A percentile compares a stretch with the other conserved stretches of the same genome.
Conservation (phyloP, 2,113 vertebrate genomes). For the Pycnonotus jocosus region DNA sequence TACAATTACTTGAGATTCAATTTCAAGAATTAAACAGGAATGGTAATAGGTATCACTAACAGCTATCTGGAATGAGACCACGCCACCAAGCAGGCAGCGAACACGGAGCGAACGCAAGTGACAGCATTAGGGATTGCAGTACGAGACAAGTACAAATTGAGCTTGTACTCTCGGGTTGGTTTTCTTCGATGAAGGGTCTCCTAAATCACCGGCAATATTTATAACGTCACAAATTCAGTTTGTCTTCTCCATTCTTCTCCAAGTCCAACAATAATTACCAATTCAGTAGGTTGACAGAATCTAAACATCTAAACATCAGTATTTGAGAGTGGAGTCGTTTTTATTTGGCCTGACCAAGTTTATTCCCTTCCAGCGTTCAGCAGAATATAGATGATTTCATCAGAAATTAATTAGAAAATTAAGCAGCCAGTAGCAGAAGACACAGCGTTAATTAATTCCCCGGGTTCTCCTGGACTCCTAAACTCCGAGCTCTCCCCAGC, state of each 20-base stretch:
- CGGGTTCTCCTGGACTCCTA: background rate
- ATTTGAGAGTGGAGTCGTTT: accelerated
- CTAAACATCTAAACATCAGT: background rate
- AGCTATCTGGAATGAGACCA: background rate
- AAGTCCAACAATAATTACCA: background rate
- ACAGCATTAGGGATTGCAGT: background rate
- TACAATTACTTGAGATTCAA: background rate
- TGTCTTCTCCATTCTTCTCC: background rate
- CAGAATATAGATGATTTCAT: accelerated
- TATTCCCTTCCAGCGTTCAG: background rate
- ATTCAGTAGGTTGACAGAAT: background rate
- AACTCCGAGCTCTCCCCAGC: background rate
- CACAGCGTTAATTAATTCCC: accelerated
- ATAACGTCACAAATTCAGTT: background rate
- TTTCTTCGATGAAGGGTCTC: background rate
- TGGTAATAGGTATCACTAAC: background rate
- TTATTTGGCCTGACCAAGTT: background rate
- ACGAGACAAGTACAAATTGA: background rate
- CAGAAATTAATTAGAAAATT: background rate
- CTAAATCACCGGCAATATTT: background rate
- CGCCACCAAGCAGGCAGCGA: background rate
- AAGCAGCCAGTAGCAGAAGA: too few relatives aligned
- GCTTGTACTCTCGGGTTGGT: background rate
- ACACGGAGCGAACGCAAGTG: background rate
- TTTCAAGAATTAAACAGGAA: background rate